Base-by-base conservation (phyloP, 1,140 invertebrate species). In the Drosophila orosa region DNA sequence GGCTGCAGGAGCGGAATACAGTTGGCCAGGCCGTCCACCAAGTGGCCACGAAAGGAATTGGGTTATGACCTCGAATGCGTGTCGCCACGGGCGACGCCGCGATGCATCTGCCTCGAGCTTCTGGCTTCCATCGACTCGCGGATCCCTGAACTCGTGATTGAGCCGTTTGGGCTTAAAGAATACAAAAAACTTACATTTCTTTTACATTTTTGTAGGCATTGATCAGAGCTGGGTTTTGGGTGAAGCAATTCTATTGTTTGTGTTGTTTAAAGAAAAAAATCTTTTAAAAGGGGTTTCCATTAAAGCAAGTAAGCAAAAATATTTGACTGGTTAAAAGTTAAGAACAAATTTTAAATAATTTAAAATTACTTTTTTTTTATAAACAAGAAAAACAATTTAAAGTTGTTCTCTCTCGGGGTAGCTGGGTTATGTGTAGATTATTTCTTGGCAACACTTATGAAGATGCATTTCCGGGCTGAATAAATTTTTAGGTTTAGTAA, bases 61-160 rank as follows among this genome's bases (percentile, higher is more conserved):
- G 87, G 87, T 91, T 90, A 89, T 85, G 87, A 90, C 87, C 87
- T 91, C 87, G 72, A 91, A 90, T 90, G 89, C 87, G 87, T 90
- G 89, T 85, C 80, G 80, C 83, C 80, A 76, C 42, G 65, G 67
- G 52, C 67, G 39, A 71, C 31, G 65, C 67, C 50, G 15, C 62
- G 27, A 48, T 13, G 35, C 66, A 33, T 65, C 33, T 45, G 35
- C n/a, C 52, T 25, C 25, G 12, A 24, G 39, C 31, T 45, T 13
- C 17, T 24, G 31, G 40, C 44, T 59, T 63, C 9, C 31, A 57
- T 52, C 24, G 44, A 22, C 31, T 54, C 50, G 33, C 57, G 29
- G 65, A 25, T 40, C 57, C 60, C 27, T 62, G 55, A 60, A 33
- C 61, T 54, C 80, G 57, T 84, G 80, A 83, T 84, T 84, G 61